A percentile compares a stretch with the other conserved stretches of the same genome.
phyloP scores from a whole-genome alignment of 2,113 vertebrate genomes.

The Paratilapia polleni region DNA sequence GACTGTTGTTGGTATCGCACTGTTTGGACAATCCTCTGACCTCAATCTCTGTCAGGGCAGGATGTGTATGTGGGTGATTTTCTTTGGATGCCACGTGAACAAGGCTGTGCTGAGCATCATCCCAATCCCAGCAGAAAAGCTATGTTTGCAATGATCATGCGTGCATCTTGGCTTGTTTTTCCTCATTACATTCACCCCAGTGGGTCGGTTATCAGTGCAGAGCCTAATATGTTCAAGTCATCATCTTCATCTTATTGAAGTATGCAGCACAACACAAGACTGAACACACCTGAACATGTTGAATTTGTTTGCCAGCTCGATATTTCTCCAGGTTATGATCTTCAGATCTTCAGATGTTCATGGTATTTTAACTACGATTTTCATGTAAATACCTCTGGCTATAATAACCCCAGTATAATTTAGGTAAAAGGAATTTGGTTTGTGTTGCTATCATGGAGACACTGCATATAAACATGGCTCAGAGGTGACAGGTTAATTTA shows the following conservation, averaged over 20 bases:
- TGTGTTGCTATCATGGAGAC: background rate
- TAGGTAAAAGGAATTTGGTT: background rate
- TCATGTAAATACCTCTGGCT: background rate
- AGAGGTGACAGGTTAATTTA: background rate
- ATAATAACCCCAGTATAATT: background rate
- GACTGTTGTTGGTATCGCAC: constrained; percentile 13
- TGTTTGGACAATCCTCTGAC: constrained; percentile 50
- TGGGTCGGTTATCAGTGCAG: background rate
- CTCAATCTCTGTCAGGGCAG: constrained; percentile 27
- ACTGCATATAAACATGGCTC: background rate
- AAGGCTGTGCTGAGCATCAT: background rate
- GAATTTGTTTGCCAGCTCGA: background rate
- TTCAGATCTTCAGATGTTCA: background rate
- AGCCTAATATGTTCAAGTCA: background rate
- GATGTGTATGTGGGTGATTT: constrained; percentile 5
- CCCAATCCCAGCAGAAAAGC: background rate
- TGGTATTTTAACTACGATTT: background rate
- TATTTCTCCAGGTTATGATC: background rate
- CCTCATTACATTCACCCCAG: background rate
- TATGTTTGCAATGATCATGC: background rate
- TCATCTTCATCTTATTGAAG: background rate
- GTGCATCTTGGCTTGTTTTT: background rate
- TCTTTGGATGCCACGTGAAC: background rate
- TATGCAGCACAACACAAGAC: background rate
- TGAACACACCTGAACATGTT: constrained; percentile 6